Evolutionary conservation across 2,888 invertebrate species (phyloP).

Genomic region (Tricholauxania praeusta): DNA sequence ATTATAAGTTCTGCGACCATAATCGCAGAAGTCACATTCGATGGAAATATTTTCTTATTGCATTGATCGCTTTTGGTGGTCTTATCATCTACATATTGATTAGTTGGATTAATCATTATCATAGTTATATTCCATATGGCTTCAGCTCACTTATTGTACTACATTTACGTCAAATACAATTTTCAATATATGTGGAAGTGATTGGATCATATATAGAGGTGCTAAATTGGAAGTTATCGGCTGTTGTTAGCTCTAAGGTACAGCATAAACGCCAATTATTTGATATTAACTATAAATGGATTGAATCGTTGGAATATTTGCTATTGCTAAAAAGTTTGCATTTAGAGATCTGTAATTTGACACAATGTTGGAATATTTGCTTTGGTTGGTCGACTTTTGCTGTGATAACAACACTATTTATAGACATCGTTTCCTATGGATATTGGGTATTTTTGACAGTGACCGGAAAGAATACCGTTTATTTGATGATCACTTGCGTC

Average conservation of each 20-base stretch:
- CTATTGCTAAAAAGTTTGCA: conserved; percentile 18
- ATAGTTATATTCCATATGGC: conserved; percentile 1
- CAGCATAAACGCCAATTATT: not conserved
- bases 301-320: conserved; percentile 21
- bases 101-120: not conserved
- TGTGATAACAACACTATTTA: conserved; percentile 2
- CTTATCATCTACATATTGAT: not conserved
- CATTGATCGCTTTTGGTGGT: not conserved
- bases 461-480: not conserved
- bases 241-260: conserved; percentile 7
- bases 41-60: not conserved
- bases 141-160: conserved; percentile 14
- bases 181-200: conserved; percentile 11
- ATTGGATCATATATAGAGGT: conserved; percentile 7
- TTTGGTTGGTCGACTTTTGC: conserved; percentile 27
- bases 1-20: not conserved
- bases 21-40: not conserved
- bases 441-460: conserved; percentile 28
- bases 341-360: conserved; percentile 15
- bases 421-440: conserved; percentile 15
- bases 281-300: not conserved
- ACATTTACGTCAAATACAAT: conserved; percentile 14
- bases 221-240: conserved; percentile 9
- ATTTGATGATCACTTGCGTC: not conserved
- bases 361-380: not conserved